Evolutionary conservation across 2,797 vertebrate species (phyloP).

Genomic region (Pangasius sanitwongsei): DNA sequence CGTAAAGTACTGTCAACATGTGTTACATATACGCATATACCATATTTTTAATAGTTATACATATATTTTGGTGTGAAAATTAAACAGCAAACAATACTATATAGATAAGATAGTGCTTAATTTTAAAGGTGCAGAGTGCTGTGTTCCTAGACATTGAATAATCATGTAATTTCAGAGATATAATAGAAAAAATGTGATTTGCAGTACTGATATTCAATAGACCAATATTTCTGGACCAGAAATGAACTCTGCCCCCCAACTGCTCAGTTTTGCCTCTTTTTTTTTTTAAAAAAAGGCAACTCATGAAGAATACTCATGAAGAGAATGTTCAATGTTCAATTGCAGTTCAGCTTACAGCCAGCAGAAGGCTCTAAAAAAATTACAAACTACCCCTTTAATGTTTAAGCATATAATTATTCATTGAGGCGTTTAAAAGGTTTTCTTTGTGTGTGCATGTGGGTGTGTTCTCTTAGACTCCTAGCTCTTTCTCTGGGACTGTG

Average conservation of each 20-base stretch:
- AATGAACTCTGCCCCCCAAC: not conserved
- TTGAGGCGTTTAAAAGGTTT: not conserved
- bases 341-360: not conserved
- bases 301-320: not conserved
- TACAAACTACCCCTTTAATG: not conserved
- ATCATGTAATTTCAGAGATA: not conserved
- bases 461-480: constrained; percentile 43
- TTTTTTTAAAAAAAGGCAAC: not conserved
- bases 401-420: not conserved
- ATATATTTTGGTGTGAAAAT: not conserved
- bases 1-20: not conserved
- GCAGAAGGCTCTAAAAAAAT: not conserved
- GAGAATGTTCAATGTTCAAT: no score
- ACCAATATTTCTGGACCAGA: not conserved
- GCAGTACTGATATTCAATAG: not conserved
- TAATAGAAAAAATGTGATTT: not conserved
- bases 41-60: not conserved
- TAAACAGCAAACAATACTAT: not conserved
- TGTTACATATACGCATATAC: no score
- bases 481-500: constrained; percentile 75
- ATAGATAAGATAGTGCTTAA: not conserved
- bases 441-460: constrained; percentile 14
- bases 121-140: not conserved
- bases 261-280: not conserved
- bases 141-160: not conserved